Percentiles rank a stretch among this genome's conserved stretches.
phyloP scores from a whole-genome alignment of 2,888 invertebrate species.

The Zygogramma bicolorata region DNA sequence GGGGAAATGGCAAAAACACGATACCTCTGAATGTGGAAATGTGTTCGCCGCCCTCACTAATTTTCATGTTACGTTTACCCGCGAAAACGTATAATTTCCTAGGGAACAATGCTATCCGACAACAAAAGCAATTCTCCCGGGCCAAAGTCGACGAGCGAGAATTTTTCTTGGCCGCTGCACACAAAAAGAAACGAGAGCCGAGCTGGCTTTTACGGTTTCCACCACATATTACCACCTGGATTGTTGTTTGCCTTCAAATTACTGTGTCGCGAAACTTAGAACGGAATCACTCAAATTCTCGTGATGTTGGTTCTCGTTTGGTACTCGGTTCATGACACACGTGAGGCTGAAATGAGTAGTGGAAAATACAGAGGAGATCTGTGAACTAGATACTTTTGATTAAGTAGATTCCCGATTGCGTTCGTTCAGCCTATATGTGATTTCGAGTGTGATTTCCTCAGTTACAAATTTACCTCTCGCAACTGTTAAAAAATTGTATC shows the following conservation, averaged over 20 bases:
- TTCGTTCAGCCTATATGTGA: no score
- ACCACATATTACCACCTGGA: constrained; percentile 23
- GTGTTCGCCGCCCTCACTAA: constrained; percentile 16
- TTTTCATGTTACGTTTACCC: constrained; percentile 14
- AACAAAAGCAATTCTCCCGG: constrained; percentile 26
- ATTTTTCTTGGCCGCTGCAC: constrained; percentile 22
- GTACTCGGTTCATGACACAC: background rate
- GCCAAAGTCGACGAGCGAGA: constrained; percentile 18
- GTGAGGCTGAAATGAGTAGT: no score
- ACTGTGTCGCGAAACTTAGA: background rate
- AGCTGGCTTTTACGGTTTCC: constrained; percentile 10
- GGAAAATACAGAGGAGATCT: no score
- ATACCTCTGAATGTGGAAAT: constrained; percentile 7
- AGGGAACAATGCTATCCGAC: constrained; percentile 14
- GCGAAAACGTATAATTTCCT: constrained; percentile 17
- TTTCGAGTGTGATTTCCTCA: no score
- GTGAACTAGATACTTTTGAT: no score
- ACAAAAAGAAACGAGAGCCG: constrained; percentile 13
- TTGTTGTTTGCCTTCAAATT: constrained; percentile 18
- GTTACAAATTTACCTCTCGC: no score
- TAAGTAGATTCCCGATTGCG: no score
- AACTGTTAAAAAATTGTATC: no score
- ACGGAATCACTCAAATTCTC: background rate
- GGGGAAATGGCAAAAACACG: constrained; percentile 5
- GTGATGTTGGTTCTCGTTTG: background rate